Evolutionary conservation across 2,888 invertebrate genomes (phyloP), one percentile per base, ranked within the genome.

Genomic region (Pseudeuparius sepicola): DNA sequence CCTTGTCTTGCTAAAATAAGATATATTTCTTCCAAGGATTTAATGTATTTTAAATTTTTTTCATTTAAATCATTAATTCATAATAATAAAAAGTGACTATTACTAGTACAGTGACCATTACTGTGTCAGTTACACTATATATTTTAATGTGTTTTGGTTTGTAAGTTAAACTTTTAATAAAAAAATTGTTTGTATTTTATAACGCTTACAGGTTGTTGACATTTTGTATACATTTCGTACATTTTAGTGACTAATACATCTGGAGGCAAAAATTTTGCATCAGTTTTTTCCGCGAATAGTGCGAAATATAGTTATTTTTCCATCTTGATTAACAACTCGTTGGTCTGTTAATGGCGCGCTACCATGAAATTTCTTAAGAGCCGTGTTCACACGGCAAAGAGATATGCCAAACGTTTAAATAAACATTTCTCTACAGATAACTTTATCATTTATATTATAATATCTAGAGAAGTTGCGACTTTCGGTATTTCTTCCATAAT

Each of bases 381-480:
- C 24, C 5, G 32, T 24, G 14, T 32, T 32, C 12, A 24, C 32
- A 5, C 32, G 24, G 14, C 32, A 32, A 13, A 16, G 14, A 32
- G 24, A 32, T 24, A 32, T 32, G 14, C 24, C 24, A 24, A 32
- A 23, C 25, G 32, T 24, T 32, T 24, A 24, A 7, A 24, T 14
- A 11, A 32, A 32, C 24, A 32, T 24, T 32, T 32, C 24, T 14
- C 32, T 32, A 24, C 31, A 31, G n/a, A 31, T 24, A 20, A 24
- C 7, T 31, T 31, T 31, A 31, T 31, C 24, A 18, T 13, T 23
- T 13, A 32, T 32, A 24, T 32, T 32, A 12, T 24, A 32, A 24
- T 10, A 11, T 32, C 32, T 24, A 18, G 32, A 32, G 23, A 32
- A 32, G 14, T 32, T 24, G 16, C 32, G 32, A 24, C 32, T 32